Conservation (phyloP, 1,140 invertebrate genomes). For the Trichomalopsis sarcophagae region DNA sequence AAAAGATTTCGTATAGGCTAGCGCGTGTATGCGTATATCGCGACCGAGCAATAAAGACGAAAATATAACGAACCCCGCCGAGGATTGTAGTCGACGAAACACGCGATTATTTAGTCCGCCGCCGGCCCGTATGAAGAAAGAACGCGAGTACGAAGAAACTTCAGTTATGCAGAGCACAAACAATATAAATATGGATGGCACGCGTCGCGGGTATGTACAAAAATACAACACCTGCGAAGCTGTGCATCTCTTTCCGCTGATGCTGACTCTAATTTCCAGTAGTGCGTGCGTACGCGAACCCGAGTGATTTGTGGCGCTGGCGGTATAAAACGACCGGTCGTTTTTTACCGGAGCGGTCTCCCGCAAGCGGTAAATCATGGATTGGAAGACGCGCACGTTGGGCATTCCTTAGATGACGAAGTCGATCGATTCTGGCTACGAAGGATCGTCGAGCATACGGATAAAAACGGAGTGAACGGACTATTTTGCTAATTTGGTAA, state of each 20-base stretch:
- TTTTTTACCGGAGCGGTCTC: conserved; percentile 11
- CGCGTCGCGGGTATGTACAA: neutral
- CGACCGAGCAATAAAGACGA: neutral
- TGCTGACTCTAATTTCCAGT: neutral
- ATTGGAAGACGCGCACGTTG: no score
- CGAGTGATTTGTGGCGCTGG: conserved; percentile 26
- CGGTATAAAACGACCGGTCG: neutral
- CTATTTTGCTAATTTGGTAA: conserved; percentile 1
- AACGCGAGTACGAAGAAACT: neutral
- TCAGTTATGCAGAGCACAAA: neutral
- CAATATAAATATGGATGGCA: conserved; percentile 42
- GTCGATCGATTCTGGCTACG: neutral
- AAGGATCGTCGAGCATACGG: neutral
- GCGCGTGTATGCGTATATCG: neutral
- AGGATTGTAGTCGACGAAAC: conserved; percentile 7
- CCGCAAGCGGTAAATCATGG: neutral
- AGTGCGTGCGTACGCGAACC: neutral
- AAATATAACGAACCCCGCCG: neutral
- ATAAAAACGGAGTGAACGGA: conserved; percentile 10
- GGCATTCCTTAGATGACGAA: neutral
- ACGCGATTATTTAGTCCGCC: conserved; percentile 7
- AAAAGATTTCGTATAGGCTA: neutral
- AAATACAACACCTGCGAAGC: neutral
- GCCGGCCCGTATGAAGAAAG: neutral
- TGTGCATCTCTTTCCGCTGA: neutral